phyloP scores from a whole-genome alignment of 2,888 invertebrate species.

The Sceliomorpha sp. region DNA sequence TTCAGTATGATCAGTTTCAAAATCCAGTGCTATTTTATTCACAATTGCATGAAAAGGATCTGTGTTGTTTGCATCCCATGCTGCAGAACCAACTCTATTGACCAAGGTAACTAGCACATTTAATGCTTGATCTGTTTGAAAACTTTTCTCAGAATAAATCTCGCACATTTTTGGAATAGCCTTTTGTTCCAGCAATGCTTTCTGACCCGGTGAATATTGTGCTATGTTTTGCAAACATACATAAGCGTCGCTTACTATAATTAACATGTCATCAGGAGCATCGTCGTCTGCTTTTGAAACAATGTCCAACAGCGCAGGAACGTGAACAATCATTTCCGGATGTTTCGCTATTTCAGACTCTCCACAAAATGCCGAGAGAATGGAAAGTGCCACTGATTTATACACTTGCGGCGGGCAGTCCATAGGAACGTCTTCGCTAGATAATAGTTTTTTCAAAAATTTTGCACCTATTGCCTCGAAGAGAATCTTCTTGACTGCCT shows the following conservation, averaged over 20 bases:
- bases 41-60: constrained; percentile 90
- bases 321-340: constrained; percentile 90
- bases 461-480: constrained; percentile 95
- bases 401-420: constrained; percentile 95
- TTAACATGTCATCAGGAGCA: constrained; percentile 92
- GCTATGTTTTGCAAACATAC: constrained; percentile 91
- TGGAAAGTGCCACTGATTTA: constrained; percentile 93
- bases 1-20: constrained; percentile 93
- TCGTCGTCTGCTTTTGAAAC: constrained; percentile 91
- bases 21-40: constrained; percentile 91
- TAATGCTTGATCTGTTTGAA: constrained; percentile 93
- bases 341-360: constrained; percentile 90
- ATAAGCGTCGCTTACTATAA: constrained; percentile 92
- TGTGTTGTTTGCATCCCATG: constrained; percentile 88
- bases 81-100: constrained; percentile 85
- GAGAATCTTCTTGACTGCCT: constrained; percentile 87
- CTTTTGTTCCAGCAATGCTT: constrained; percentile 88
- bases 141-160: constrained; percentile 92
- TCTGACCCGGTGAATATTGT: constrained; percentile 88
- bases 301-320: constrained; percentile 91
- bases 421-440: constrained; percentile 88
- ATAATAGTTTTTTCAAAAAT: constrained; percentile 90
- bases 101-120: constrained; percentile 89
- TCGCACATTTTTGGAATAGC: constrained; percentile 91
- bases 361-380: constrained; percentile 92